phyloP scores from a whole-genome alignment of 2,113 vertebrate species.

The Vanacampus margaritifer region DNA sequence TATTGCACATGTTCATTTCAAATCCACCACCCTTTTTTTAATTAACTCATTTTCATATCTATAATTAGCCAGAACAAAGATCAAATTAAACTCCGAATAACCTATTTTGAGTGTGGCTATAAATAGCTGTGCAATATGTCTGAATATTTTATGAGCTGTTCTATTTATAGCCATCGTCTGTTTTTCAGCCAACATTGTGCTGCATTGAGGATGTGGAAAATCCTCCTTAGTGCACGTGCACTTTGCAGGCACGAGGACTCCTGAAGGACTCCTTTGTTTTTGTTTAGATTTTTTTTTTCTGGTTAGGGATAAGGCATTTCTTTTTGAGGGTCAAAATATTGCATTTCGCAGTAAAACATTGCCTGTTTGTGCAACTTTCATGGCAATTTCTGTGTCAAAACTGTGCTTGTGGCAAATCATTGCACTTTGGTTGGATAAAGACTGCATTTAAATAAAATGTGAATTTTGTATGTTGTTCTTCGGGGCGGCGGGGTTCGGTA shows the following conservation, averaged over 20 bases:
- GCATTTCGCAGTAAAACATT: too few relatives aligned
- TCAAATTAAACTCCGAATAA: constrained; percentile 39
- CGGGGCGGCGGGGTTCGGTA: too few relatives aligned
- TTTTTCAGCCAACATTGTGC: constrained; percentile 35
- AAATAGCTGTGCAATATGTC: constrained; percentile 47
- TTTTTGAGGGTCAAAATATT: too few relatives aligned
- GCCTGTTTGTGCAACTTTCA: too few relatives aligned
- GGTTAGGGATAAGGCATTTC: too few relatives aligned
- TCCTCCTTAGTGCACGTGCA: constrained; percentile 10
- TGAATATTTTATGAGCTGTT: constrained; percentile 58
- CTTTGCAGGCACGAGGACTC: constrained; percentile 13
- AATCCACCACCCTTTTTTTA: not conserved
- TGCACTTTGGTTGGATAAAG: too few relatives aligned
- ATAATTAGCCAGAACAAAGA: constrained; percentile 30
- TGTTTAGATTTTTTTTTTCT: not conserved
- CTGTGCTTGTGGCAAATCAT: too few relatives aligned
- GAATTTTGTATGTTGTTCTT: too few relatives aligned
- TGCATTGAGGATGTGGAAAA: constrained; percentile 37
- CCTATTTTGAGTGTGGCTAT: constrained; percentile 48
- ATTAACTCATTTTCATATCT: not conserved
- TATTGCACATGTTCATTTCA: constrained; percentile 34
- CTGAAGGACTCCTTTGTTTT: constrained; percentile 18
- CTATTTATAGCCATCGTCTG: constrained; percentile 51
- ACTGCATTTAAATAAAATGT: too few relatives aligned
- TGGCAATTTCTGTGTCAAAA: too few relatives aligned